A percentile compares a stretch with the other conserved stretches of the same genome.
Evolutionary conservation across 2,113 vertebrate species (phyloP).

Genomic region (Etheostoma spectabile): DNA sequence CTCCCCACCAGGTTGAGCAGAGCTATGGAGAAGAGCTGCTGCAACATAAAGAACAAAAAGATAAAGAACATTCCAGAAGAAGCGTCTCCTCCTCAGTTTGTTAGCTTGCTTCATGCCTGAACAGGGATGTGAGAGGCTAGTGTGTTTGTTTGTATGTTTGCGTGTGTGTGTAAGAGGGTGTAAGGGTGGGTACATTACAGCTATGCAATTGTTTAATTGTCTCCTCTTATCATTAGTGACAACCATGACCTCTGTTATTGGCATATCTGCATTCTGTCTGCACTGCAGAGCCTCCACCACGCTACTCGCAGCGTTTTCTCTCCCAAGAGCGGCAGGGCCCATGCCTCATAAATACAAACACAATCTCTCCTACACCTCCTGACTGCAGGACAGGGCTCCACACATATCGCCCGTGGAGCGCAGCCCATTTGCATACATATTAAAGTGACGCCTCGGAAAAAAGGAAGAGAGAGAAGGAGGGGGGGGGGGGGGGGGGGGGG

Average conservation of each 20-base stretch:
- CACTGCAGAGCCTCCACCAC: slow-evolving; percentile 80
- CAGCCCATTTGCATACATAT: slow-evolving; percentile 87
- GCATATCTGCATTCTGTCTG: slow-evolving; percentile 82
- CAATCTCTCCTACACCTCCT: slow-evolving; percentile 84
- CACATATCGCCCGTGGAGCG: slow-evolving; percentile 84
- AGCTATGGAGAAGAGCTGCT: slow-evolving; percentile 36
- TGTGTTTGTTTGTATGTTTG: slow-evolving; percentile 38
- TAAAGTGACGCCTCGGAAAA: slow-evolving; percentile 86
- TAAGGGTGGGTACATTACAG: slow-evolving; percentile 70
- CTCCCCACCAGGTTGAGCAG: slow-evolving; percentile 39
- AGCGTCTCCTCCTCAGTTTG: slow-evolving; percentile 44
- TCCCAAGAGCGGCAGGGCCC: slow-evolving; percentile 79
- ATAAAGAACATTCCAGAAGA: slow-evolving; percentile 62
- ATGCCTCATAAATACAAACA: slow-evolving; percentile 86
- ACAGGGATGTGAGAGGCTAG: slow-evolving; percentile 33
- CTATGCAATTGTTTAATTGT: slow-evolving; percentile 78
- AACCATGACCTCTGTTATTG: slow-evolving; percentile 81
- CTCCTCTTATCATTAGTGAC: slow-evolving; percentile 79
- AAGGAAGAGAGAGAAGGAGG: slow-evolving; percentile 77
- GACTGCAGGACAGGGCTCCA: slow-evolving; percentile 85
- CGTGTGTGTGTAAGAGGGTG: slow-evolving; percentile 23
- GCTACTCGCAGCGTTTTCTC: slow-evolving; percentile 73
- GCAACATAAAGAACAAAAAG: slow-evolving; percentile 34
- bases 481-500: slow-evolving; percentile 10
- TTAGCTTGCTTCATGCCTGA: slow-evolving; percentile 42